These are phyloP conservation scores for Hypothenemus hampei DNA, from an alignment of 1,140 invertebrate species.

Conservation along the genomic window DNA sequence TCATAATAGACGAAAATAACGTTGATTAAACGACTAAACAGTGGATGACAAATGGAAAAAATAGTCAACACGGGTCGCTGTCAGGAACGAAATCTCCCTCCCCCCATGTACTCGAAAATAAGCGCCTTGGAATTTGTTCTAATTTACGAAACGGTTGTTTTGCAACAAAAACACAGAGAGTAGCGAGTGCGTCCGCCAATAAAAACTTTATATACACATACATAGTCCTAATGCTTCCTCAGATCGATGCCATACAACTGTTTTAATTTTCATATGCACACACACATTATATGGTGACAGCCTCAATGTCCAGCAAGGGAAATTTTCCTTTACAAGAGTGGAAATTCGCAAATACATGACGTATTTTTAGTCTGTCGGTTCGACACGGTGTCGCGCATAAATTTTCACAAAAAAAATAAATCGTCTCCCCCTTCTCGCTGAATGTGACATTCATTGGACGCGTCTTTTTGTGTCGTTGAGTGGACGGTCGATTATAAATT, in stretches of 20 bases:
- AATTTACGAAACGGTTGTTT: conserved; percentile 18
- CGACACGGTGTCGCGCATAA: conserved; percentile 23
- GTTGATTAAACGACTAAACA: not conserved
- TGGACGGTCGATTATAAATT: conserved; percentile 14
- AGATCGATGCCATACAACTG: too few relatives aligned
- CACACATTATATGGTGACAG: too few relatives aligned
- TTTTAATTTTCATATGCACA: too few relatives aligned
- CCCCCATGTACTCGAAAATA: too few relatives aligned
- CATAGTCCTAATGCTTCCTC: too few relatives aligned
- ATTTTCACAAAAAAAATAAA: conserved; percentile 22
- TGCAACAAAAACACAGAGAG: conserved; percentile 8
- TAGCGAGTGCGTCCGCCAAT: conserved; percentile 5
- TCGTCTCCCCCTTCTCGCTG: conserved; percentile 18
- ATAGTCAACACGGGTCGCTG: conserved; percentile 7
- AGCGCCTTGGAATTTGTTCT: conserved; percentile 20
- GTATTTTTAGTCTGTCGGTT: too few relatives aligned
- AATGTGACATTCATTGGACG: conserved; percentile 21
- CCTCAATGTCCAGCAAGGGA: too few relatives aligned
- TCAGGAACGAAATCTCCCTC: conserved; percentile 3
- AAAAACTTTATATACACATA: too few relatives aligned
- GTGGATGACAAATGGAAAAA: conserved; percentile 4
- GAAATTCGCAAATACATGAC: too few relatives aligned
- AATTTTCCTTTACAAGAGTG: too few relatives aligned
- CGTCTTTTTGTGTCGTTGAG: conserved; percentile 25
- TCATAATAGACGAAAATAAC: not conserved